Percentiles rank a stretch among this genome's conserved stretches.
phyloP scores from a whole-genome alignment of 2,797 vertebrate species.

The Tarsius wallacei region DNA sequence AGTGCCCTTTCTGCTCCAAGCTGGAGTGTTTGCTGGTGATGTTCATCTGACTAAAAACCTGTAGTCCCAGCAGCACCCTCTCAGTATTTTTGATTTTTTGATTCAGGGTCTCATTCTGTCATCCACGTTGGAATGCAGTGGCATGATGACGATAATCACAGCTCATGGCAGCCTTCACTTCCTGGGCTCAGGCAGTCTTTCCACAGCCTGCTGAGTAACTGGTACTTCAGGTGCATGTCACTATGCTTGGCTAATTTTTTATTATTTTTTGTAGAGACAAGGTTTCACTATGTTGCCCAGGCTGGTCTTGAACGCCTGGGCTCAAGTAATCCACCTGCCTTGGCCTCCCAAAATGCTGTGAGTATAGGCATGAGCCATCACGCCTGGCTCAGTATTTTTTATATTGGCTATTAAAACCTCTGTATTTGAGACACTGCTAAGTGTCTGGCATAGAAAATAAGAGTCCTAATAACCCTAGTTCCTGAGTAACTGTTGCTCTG shows the following conservation, averaged over 20 bases:
- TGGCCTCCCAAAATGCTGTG: not conserved
- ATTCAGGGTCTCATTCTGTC: not conserved
- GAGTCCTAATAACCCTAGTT: conserved; percentile 54
- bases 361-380: not conserved
- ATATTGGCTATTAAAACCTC: not conserved
- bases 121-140: not conserved
- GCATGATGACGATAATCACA: not conserved
- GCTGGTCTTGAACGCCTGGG: not conserved
- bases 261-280: not conserved
- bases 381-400: not conserved
- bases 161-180: not conserved
- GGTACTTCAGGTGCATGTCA: not conserved
- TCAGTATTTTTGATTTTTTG: not conserved
- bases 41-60: not conserved
- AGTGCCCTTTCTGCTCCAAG: not conserved
- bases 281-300: not conserved
- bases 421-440: not conserved
- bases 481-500: conserved; percentile 28
- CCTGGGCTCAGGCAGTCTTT: not conserved
- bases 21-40: not conserved
- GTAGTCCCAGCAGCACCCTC: not conserved
- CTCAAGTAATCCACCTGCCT: not conserved
- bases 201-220: not conserved
- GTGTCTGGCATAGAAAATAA: conserved; percentile 39
- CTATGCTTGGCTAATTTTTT: not conserved